Base-by-base conservation (phyloP, 30 jellyfish, hydroid and myxozoan species). In the Mastigias papua region DNA sequence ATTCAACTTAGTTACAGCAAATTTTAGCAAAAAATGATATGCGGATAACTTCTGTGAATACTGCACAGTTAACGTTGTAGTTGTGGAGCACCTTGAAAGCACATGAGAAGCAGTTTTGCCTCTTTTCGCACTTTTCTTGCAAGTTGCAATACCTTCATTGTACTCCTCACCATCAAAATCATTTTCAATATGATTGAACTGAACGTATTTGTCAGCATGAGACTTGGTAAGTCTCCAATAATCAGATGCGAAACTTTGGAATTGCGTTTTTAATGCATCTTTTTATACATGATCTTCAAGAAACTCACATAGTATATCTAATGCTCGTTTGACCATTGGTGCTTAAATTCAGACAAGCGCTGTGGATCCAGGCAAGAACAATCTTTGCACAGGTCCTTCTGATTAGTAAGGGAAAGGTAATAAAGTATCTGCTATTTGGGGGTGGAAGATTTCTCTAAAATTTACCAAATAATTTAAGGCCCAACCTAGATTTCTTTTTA, bases 1-100 rank as follows among this genome's bases (percentile, higher is more conserved):
- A 83, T 70, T 69, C 93, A 5, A 83, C 93, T 50, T 83, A 87
- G 34, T 87, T 16, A 83, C 87, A 22, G 86, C 87, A 54, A 83
- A 54, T 63, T 87, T 83, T 37, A 83, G 22, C 78, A 83, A 21
- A 21, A 51, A 51, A 51, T 51, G 67, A 21, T 51, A 51, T 51
- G 23, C 67, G 27, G 67, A 51, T 4, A 5, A 51, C 25, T 51
- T 51, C 16, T 51, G 67, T 4, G 67, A 51, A 51, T 10, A 23
- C 67, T 51, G 67, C 27, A 21, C 67, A 4, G 27, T 51, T 51
- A 21, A 51, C 25, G 67, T 21, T 21, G 27, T 51, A 51, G 27
- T 17, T 51, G 67, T 51, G 67, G 17, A 51, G 67, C 67, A 51
- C 67, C 67, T 10, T 2, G 25, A 51, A 51, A 17, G 27, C 25